phyloP scores from a whole-genome alignment of 1,140 invertebrate species.

The Bombus picipes region DNA sequence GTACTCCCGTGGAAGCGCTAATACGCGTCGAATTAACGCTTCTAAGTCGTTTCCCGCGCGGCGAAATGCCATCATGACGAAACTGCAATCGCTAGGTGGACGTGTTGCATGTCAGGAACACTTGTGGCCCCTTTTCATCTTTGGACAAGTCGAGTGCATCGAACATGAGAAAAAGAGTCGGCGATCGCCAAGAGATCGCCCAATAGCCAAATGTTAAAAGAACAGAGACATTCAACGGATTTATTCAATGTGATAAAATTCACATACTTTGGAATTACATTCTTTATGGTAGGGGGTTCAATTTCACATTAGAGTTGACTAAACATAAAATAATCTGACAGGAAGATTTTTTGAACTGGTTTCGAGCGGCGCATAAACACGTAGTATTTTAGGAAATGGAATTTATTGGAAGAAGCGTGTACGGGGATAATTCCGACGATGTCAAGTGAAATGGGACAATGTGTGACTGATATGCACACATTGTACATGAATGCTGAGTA shows the following conservation, averaged over 20 bases:
- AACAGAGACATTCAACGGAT: neutral
- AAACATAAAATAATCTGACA: neutral
- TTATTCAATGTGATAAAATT: neutral
- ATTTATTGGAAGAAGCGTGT: neutral
- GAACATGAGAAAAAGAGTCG: neutral
- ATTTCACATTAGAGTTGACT: neutral
- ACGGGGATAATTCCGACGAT: neutral
- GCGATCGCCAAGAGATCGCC: neutral
- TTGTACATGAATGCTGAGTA: neutral
- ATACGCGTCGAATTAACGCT: constrained; percentile 58
- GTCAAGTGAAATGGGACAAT: neutral
- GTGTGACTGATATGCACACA: neutral
- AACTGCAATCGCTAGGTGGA: constrained; percentile 4
- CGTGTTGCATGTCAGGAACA: constrained; percentile 42
- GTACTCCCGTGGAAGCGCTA: constrained; percentile 20
- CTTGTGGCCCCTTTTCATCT: constrained; percentile 33
- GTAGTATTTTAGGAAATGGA: neutral
- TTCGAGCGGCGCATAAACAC: neutral
- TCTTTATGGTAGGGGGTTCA: neutral
- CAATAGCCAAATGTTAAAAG: neutral
- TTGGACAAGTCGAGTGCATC: constrained; percentile 11
- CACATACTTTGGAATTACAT: neutral
- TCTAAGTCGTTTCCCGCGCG: neutral
- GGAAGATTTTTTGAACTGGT: neutral
- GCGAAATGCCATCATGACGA: neutral